Conservation (phyloP, 2,113 vertebrate species). For the Acrocephalus arundinaceus region DNA sequence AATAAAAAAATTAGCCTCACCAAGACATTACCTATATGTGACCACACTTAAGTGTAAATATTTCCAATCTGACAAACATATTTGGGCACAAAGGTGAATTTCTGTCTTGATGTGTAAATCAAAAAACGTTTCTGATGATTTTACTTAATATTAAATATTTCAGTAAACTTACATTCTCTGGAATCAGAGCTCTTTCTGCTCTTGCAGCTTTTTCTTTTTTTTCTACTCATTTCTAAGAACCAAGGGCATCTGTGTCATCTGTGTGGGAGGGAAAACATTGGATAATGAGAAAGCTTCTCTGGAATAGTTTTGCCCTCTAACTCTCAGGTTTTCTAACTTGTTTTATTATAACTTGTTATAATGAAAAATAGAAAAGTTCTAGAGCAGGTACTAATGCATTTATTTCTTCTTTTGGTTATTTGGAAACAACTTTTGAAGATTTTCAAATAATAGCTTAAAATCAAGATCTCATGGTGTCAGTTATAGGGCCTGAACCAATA, state of each 20-base stretch:
- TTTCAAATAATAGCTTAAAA: background rate
- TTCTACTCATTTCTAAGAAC: slow-evolving; percentile 78
- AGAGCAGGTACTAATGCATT: background rate
- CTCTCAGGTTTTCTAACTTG: background rate
- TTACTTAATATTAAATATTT: background rate
- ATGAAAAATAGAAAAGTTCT: background rate
- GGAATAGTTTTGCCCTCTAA: background rate
- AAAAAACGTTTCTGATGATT: background rate
- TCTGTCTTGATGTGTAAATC: background rate
- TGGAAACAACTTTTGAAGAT: background rate
- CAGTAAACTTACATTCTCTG: slow-evolving; percentile 80
- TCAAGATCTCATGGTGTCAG: background rate
- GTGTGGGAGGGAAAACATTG: slow-evolving; percentile 33
- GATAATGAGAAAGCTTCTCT: background rate
- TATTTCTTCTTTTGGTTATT: background rate
- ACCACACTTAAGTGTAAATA: background rate
- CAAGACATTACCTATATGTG: background rate
- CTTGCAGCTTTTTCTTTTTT: slow-evolving; percentile 82
- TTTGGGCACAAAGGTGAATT: background rate
- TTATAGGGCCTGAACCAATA: background rate
- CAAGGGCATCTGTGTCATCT: slow-evolving; percentile 14
- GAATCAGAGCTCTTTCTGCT: slow-evolving; percentile 81
- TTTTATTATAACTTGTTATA: background rate
- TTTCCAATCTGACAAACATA: background rate
- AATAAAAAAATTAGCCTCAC: background rate